Evolutionary conservation across 2,888 invertebrate species (phyloP).

Genomic region (Drosophila flavopinicola): DNA sequence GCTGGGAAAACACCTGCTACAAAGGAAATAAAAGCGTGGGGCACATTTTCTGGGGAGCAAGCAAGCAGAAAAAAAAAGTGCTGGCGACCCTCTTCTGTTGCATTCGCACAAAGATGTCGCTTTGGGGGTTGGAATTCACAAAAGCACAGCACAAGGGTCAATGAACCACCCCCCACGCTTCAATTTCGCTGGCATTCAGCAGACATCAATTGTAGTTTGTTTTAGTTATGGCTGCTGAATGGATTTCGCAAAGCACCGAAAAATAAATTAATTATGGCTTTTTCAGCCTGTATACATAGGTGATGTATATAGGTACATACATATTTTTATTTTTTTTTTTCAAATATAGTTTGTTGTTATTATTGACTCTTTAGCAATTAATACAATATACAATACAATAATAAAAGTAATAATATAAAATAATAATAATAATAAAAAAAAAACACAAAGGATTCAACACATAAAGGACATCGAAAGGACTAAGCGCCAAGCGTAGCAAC

Average conservation of each 20-base stretch:
- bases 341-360: constrained; percentile 7
- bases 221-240: constrained; percentile 26
- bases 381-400: constrained; percentile 30
- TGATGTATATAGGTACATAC: constrained; percentile 3
- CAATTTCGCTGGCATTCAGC: constrained; percentile 27
- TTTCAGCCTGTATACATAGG: constrained; percentile 32
- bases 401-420: constrained; percentile 7
- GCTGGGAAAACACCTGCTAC: constrained; percentile 51
- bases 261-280: constrained; percentile 55
- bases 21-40: constrained; percentile 8
- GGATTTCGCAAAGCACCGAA: constrained; percentile 40
- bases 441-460: constrained; percentile 8
- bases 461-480: constrained; percentile 2
- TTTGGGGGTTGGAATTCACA: constrained; percentile 50
- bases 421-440: constrained; percentile 2
- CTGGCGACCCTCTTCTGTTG: constrained; percentile 47
- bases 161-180: constrained; percentile 31
- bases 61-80: constrained; percentile 33
- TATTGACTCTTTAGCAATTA: constrained; percentile 11
- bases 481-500: constrained; percentile 23
- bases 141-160: constrained; percentile 37
- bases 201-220: constrained; percentile 34
- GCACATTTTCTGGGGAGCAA: constrained; percentile 4
- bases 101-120: constrained; percentile 53
- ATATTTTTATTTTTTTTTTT: constrained; percentile 13